Percentiles rank a stretch among this genome's conserved stretches.
These are phyloP conservation scores for Scaptomyza hsui DNA, from an alignment of 1,140 invertebrate species.

Conservation along the genomic window DNA sequence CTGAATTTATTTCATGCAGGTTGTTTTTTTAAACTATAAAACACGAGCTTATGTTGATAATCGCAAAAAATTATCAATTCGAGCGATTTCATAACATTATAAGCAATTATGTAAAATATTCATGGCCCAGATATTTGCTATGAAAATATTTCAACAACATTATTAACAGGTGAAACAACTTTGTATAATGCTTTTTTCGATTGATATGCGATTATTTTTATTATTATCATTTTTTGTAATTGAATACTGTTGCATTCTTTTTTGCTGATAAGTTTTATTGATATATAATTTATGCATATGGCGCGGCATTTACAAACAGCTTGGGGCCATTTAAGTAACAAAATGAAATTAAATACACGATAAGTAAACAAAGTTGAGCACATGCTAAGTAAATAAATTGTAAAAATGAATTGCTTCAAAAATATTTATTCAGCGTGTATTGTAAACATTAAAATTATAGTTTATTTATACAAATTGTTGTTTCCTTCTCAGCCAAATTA, in stretches of 20 bases:
- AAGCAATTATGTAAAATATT: too few species aligned
- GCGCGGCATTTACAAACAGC: constrained; percentile 37
- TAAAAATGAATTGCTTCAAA: constrained; percentile 37
- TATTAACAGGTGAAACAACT: not conserved
- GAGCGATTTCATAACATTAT: too few species aligned
- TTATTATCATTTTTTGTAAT: not conserved
- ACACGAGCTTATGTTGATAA: not conserved
- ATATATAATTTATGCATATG: constrained; percentile 55
- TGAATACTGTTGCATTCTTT: constrained; percentile 22
- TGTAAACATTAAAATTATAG: too few species aligned
- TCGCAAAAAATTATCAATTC: too few species aligned
- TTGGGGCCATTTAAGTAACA: constrained; percentile 16
- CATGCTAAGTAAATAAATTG: constrained; percentile 36
- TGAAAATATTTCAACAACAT: not conserved
- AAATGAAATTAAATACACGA: constrained; percentile 58
- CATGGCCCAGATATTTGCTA: not conserved
- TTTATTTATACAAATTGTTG: too few species aligned
- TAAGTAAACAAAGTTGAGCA: constrained; percentile 38
- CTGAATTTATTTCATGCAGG: not conserved
- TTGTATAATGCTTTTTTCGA: not conserved
- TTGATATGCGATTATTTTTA: constrained; percentile 1
- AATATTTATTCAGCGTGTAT: constrained; percentile 43
- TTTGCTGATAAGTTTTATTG: constrained; percentile 53
- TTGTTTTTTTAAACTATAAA: not conserved
- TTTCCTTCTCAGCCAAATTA: too few species aligned